Conservation (phyloP, 2,113 vertebrate genomes). For the Apteryx mantelli region DNA sequence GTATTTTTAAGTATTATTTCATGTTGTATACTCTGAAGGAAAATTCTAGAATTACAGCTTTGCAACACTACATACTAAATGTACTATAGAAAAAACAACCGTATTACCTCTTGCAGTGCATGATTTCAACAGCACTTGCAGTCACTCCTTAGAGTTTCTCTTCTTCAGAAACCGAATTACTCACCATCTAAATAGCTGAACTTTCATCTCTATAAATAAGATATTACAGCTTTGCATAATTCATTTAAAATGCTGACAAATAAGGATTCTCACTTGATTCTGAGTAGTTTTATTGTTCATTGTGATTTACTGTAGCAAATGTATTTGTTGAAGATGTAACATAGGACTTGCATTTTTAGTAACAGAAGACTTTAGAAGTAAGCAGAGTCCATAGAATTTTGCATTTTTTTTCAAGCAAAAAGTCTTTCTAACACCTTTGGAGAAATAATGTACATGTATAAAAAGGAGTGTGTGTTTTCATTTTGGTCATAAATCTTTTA, state of each 20-base stretch:
- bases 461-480: neutral
- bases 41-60: constrained; percentile 48
- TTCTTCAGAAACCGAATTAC: constrained; percentile 73
- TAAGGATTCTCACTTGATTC: constrained; percentile 64
- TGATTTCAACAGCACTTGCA: constrained; percentile 64
- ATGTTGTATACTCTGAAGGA: neutral
- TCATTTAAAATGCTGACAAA: constrained; percentile 70
- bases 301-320: constrained; percentile 59
- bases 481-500: neutral
- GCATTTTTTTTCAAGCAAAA: neutral
- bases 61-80: constrained; percentile 45
- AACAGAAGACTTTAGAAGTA: constrained; percentile 33
- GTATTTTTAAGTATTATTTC: neutral
- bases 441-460: neutral
- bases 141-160: constrained; percentile 69
- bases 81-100: constrained; percentile 61
- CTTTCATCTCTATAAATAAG: constrained; percentile 77
- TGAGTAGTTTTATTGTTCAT: constrained; percentile 61
- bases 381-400: neutral
- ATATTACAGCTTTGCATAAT: constrained; percentile 69
- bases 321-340: constrained; percentile 48
- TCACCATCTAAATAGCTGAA: constrained; percentile 76
- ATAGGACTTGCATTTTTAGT: constrained; percentile 47
- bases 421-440: neutral
- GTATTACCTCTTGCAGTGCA: constrained; percentile 48